Evolutionary conservation across 2,797 vertebrate species (phyloP).

Genomic region (Smutsia gigantea): DNA sequence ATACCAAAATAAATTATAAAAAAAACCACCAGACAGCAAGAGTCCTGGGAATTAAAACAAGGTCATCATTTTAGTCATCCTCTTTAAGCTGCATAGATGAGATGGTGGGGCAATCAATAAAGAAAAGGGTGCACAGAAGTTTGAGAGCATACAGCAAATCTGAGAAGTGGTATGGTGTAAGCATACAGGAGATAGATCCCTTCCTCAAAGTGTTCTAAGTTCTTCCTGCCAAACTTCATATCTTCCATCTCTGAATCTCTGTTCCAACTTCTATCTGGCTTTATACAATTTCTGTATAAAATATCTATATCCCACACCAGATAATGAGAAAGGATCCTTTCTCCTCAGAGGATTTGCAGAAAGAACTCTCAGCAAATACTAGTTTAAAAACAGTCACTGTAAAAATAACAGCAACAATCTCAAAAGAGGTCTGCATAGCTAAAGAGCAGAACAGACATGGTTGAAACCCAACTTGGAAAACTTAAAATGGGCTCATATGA

Average conservation of each 20-base stretch:
- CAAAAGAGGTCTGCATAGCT: background rate
- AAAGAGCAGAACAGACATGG: background rate
- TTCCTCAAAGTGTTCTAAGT: background rate
- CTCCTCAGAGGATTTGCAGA: background rate
- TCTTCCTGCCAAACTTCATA: background rate
- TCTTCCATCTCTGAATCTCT: background rate
- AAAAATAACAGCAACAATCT: background rate
- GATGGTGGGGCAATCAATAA: background rate
- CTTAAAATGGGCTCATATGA: background rate
- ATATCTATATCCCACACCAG: background rate
- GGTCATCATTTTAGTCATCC: background rate
- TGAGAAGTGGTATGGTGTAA: background rate
- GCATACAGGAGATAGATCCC: background rate
- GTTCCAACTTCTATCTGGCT: background rate
- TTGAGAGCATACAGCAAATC: background rate
- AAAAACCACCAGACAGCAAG: background rate
- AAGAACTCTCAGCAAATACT: slow-evolving; percentile 10
- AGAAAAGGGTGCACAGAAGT: background rate
- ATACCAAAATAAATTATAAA: no score
- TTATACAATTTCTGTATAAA: background rate
- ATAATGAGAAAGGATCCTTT: background rate
- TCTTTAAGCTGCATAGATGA: background rate
- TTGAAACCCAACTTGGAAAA: background rate
- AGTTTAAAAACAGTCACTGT: background rate
- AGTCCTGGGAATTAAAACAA: background rate